Percentiles rank a stretch among this genome's conserved stretches.
Evolutionary conservation across 2,888 invertebrate species (phyloP).

Genomic region (Embidobia sp.): DNA sequence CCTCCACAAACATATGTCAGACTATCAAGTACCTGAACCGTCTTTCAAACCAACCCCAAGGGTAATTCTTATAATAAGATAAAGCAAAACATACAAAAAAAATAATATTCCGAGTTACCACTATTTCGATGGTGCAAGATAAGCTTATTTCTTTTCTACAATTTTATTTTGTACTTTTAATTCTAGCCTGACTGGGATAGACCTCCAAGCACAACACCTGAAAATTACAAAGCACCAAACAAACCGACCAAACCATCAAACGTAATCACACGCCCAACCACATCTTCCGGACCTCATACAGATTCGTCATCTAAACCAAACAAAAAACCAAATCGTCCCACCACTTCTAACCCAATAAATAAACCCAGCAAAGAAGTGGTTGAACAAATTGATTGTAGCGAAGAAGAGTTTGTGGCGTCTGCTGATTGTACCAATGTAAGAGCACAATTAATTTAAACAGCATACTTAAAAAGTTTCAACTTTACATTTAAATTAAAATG

Average conservation of each 20-base stretch:
- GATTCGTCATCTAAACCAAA: constrained; percentile 59
- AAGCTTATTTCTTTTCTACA: too few relatives aligned
- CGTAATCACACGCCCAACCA: constrained; percentile 67
- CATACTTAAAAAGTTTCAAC: too few relatives aligned
- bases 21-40: constrained; percentile 85
- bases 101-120: too few relatives aligned
- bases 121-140: too few relatives aligned
- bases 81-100: too few relatives aligned
- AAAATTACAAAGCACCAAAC: constrained; percentile 56
- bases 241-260: constrained; percentile 64
- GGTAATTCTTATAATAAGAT: constrained; percentile 82
- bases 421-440: constrained; percentile 84
- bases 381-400: constrained; percentile 82
- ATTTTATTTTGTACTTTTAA: too few relatives aligned
- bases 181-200: constrained; percentile 90
- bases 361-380: constrained; percentile 80
- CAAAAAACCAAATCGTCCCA: constrained; percentile 9
- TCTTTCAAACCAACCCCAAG: constrained; percentile 86
- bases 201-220: constrained; percentile 87
- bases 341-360: constrained; percentile 19
- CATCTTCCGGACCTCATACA: constrained; percentile 66
- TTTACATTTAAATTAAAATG: background rate
- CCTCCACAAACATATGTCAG: constrained; percentile 87
- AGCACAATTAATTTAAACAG: too few relatives aligned
- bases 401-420: constrained; percentile 84